A percentile compares a stretch with the other conserved stretches of the same genome.
These are phyloP conservation scores for Knipowitschia caucasica DNA, from an alignment of 2,797 vertebrate genomes.

Conservation along the genomic window DNA sequence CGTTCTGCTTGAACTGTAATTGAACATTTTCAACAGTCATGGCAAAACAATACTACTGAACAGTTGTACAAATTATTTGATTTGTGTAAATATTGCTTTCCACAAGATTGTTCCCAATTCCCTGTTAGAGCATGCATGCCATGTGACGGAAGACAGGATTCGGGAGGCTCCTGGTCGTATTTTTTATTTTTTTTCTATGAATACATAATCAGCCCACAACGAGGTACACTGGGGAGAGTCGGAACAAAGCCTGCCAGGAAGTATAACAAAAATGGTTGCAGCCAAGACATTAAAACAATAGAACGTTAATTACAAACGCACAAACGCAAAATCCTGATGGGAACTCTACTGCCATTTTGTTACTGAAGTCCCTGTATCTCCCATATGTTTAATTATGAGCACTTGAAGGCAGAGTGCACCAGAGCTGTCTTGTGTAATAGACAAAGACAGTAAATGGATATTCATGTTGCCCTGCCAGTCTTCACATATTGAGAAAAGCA, in stretches of 20 bases:
- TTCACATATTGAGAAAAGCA: conserved; percentile 39
- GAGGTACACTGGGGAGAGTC: conserved; percentile 12
- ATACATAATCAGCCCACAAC: conserved; percentile 23
- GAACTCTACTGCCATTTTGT: conserved; percentile 2
- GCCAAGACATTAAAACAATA: conserved; percentile 11
- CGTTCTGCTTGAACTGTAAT: background rate
- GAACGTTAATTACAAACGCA: conserved; percentile 12
- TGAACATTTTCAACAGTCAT: background rate
- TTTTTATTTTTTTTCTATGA: conserved; percentile 21
- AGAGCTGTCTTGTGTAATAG: conserved; percentile 6
- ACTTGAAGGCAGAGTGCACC: conserved; percentile 8
- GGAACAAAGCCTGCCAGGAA: conserved; percentile 13
- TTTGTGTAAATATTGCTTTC: too few species aligned
- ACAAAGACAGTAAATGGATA: conserved; percentile 26
- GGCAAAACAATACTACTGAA: too few species aligned
- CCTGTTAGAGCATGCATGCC: background rate
- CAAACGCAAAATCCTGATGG: conserved; percentile 7
- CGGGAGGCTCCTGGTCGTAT: conserved; percentile 24
- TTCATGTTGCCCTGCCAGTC: conserved; percentile 21
- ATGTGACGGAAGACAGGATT: background rate
- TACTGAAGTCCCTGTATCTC: conserved; percentile 1
- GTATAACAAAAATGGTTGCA: conserved; percentile 14
- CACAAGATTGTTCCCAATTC: background rate
- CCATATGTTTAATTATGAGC: conserved; percentile 7
- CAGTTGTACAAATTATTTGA: background rate